Conservation (phyloP, 2,797 vertebrate genomes). For the Brachyalestes nurse region DNA sequence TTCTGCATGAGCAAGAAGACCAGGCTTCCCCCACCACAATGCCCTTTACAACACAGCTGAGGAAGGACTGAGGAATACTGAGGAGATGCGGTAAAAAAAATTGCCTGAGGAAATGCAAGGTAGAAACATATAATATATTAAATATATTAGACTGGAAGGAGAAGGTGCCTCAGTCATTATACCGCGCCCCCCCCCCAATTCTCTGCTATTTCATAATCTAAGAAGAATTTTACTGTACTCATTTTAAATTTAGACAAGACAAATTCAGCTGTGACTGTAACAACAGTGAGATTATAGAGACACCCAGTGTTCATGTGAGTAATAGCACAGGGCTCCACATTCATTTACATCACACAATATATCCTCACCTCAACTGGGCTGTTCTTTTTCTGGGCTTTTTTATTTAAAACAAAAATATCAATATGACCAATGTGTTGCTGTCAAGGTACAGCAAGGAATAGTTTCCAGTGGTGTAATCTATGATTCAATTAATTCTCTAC, state of each 20-base stretch:
- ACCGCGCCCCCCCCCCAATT: too few species aligned
- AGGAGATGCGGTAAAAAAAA: too few species aligned
- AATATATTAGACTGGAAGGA: too few species aligned
- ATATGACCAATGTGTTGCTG: too few species aligned
- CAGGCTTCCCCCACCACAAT: too few species aligned
- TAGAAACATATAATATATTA: too few species aligned
- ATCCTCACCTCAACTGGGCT: not conserved
- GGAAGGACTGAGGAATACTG: too few species aligned
- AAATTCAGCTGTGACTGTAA: not conserved
- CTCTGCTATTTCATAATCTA: too few species aligned
- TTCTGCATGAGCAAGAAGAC: too few species aligned
- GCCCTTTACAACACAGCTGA: too few species aligned
- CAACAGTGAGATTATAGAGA: slow-evolving; percentile 63
- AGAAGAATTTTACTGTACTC: not conserved
- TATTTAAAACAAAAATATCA: not conserved
- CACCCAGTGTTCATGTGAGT: slow-evolving; percentile 61
- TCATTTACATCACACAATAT: slow-evolving; percentile 13
- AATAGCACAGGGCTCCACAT: slow-evolving; percentile 56
- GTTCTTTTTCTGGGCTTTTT: not conserved
- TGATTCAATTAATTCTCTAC: slow-evolving; percentile 12
- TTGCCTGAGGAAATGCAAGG: too few species aligned
- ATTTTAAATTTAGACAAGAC: slow-evolving; percentile 6
- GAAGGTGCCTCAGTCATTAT: too few species aligned
- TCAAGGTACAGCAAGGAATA: not conserved
- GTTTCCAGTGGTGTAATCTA: not conserved